Evolutionary conservation across 2,113 vertebrate species (phyloP), one percentile per base, ranked within the genome.

Genomic region (Benitochromis conjunctus): DNA sequence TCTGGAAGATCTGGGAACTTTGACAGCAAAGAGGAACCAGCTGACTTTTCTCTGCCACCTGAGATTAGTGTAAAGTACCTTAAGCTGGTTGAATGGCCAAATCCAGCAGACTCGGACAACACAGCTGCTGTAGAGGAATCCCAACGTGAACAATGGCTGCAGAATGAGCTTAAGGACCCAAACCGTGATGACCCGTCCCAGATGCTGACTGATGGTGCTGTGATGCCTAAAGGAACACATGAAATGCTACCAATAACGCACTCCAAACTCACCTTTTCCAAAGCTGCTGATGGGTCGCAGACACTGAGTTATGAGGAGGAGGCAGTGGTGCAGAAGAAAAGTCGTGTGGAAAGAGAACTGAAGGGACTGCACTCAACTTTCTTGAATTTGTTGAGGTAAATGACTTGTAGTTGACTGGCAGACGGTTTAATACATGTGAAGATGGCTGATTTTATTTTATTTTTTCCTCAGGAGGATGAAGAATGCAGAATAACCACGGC

Each of bases 281-380:
- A 82, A 88, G 16, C 29, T 10, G 4, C 10, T 2, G 95, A 94
- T 77, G 94, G 95, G 0, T 91, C 57, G 0, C 88, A 92, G 51
- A 90, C 41, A 0, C 41, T 95, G 29, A 91, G 89, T 71, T 96
- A 94, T 85, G 95, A 96, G 84, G 95, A 95, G 62, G 92, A 93
- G 18, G 58, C 82, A 24, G 76, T 80, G 7, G 85, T 48, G 12
- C 34, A 51, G 1, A 5, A 51, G 1, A 11, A 21, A 54, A 69
- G 69, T 11, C 43, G 24, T 11, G 24, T 1, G 2, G 71, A 31
- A 12, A 18, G 53, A 14, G 54, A 80, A n/a, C 43, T 3, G 4
- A 83, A 48, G 18, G 53, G 82, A 8, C 78, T 92, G 36, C 29
- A 64, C 4, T 89, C 77, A 12, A 21, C 64, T 8, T 91, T 96